Conservation (phyloP, 2,113 vertebrate species). For the Myiagra hebetior region DNA sequence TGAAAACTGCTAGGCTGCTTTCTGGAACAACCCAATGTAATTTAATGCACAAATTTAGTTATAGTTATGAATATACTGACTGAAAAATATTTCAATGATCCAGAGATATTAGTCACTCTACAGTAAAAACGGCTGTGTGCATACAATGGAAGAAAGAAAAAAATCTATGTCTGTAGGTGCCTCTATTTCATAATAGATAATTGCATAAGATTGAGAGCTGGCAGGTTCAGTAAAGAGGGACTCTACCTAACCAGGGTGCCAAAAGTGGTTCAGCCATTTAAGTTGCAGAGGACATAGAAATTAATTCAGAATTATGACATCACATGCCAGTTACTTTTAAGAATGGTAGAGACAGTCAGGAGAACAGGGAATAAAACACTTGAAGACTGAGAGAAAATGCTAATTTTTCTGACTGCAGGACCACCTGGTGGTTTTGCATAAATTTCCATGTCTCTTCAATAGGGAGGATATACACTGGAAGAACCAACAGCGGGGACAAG, state of each 20-base stretch:
- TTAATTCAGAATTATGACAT: conserved; percentile 8
- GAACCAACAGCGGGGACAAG: neutral
- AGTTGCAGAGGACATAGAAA: neutral
- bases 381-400: neutral
- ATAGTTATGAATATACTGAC: conserved; percentile 60
- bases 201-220: neutral
- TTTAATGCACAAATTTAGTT: conserved; percentile 54
- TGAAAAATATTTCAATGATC: conserved; percentile 71
- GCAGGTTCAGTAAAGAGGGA: neutral
- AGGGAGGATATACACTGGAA: neutral
- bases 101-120: conserved; percentile 60
- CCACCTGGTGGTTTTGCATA: neutral
- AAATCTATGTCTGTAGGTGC: neutral
- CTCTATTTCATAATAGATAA: conserved; percentile 18
- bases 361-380: neutral
- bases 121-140: conserved; percentile 32
- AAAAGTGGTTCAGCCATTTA: neutral
- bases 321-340: neutral
- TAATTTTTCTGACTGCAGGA: neutral
- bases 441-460: neutral
- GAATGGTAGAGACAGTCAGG: neutral
- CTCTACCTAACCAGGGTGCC: neutral
- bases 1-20: conserved; percentile 62
- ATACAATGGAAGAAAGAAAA: neutral
- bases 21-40: conserved; percentile 34